Base-by-base conservation (phyloP, 1,140 invertebrate genomes). In the Colletes latitarsis region DNA sequence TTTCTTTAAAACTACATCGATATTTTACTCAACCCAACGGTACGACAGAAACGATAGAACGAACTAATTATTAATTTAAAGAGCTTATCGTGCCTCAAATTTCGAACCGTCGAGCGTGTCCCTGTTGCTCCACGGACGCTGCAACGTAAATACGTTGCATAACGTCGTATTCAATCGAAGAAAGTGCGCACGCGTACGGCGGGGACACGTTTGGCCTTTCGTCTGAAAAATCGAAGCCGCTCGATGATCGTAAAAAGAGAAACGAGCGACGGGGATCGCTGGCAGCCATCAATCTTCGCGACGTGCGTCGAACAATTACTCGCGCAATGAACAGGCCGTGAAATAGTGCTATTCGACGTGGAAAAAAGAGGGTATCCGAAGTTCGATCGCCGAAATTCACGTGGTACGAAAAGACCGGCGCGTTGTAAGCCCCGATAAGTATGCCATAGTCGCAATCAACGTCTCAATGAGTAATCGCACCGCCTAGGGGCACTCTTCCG, bases 401-500 rank as follows among this genome's bases (percentile, higher is more conserved):
- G 46, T 57, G 58, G 19, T 41, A 52, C 52, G 21, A 21, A 46
- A 58, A 63, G 52, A 52, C 57, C 49, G 55, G 68, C 46, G 70
- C 1, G 30, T 30, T 55, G 69, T 62, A 70, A 39, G 60, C 68
- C 19, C 30, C 66, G 71, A 53, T 68, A 76, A 72, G 77, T 81
- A 53, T 84, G 83, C 67, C 82, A 75, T 76, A 68, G 70, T 60
- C 52, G 83, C 82, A 85, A 85, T 85, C 82, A 85, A 84, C 77
- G 83, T 85, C 83, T 72, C 83, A 77, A 81, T 85, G 77, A 85
- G 78, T 85, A 84, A 85, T 85, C 68, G 67, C 68, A 77, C 67
- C 52, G 77, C 83, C 68, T 52, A 73, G 53, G 78, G 77, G 70
- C 66, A 21, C 64, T 80, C 57, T 79, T 80, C 58, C 69, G 60